Base-by-base conservation (phyloP, 2,797 vertebrate species). In the Galago senegalensis region DNA sequence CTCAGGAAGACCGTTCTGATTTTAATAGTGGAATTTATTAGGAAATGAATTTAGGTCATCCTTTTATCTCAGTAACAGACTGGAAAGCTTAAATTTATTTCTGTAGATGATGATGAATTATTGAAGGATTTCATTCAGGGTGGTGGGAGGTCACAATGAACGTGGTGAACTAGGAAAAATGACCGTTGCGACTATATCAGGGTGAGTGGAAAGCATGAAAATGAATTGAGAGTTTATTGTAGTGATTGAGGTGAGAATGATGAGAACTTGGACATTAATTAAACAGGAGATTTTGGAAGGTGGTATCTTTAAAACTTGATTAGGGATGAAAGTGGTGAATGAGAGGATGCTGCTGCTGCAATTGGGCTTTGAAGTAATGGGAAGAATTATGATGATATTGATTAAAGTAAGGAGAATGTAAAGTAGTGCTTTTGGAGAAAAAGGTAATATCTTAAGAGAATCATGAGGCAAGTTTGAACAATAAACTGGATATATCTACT, bases 81-180 rank as follows among this genome's bases (percentile, higher is more conserved):
- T 82, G 21, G 16, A 69, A 72, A 92, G 6, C 11, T 69, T 63
- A 63, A 84, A 60, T 27, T 79, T 93, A 2, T 88, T 90, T 85
- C 23, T 43, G 34, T 86, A 58, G 69, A 8, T 87, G 25, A 23
- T 88, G 46, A 67, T 17, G n/a, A 53, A 65, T 77, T 81, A 67
- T 43, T 90, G 37, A 93, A 86, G 25, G 20, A 83, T 87, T 95
- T 95, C 29, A 96, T 76, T 27, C 14, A 89, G 12, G 29, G 6
- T 65, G n/a, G 73, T 61, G 21, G 34, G 58, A 70, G 89, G 12
- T 73, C 65, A 84, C 85, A 10, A 61, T 72, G 31, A 89, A 92
- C 70, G 20, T 58, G 37, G 1, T 85, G 27, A 81, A 93, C 72
- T 46, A 94, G 77, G 77, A 90, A 91, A 91, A 87, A 69, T 16